These are phyloP conservation scores for Tachuris rubrigastra DNA, from an alignment of 2,113 vertebrate genomes.

Conservation along the genomic window DNA sequence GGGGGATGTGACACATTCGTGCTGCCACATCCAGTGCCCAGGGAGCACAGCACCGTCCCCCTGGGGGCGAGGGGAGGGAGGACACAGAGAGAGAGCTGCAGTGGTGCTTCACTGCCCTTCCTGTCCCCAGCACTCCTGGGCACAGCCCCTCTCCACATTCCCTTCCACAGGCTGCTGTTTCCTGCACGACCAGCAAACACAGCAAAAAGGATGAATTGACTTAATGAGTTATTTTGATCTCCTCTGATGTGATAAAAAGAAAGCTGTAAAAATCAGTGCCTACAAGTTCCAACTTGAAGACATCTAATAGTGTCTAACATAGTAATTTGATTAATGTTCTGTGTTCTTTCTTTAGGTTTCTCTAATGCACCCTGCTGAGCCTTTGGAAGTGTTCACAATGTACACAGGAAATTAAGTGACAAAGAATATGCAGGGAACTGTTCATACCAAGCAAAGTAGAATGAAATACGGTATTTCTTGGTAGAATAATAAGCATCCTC, in stretches of 20 bases:
- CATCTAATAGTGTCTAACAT: neutral
- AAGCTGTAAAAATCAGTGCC: slow-evolving; percentile 3
- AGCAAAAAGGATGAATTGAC: neutral
- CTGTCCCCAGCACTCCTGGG: accelerated
- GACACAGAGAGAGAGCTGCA: neutral
- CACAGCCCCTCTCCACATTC: neutral
- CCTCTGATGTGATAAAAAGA: slow-evolving; percentile 11
- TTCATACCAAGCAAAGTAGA: neutral
- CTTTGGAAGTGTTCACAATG: neutral
- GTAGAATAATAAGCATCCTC: slow-evolving; percentile 13
- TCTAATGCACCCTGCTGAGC: neutral
- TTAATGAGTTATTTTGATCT: slow-evolving; percentile 6
- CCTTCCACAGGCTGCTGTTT: neutral
- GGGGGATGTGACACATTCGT: neutral
- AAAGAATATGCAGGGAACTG: slow-evolving; percentile 26
- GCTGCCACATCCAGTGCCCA: neutral
- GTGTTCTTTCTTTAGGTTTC: neutral
- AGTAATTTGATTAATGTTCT: slow-evolving; percentile 39
- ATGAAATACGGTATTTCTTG: slow-evolving; percentile 8
- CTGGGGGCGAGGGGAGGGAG: accelerated
- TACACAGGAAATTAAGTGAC: slow-evolving; percentile 38
- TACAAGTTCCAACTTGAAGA: neutral
- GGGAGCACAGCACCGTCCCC: neutral
- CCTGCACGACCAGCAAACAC: neutral
- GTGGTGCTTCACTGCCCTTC: neutral